Evolutionary conservation across 2,797 vertebrate genomes (phyloP).

Genomic region (Odontamblyopus lacepedii): DNA sequence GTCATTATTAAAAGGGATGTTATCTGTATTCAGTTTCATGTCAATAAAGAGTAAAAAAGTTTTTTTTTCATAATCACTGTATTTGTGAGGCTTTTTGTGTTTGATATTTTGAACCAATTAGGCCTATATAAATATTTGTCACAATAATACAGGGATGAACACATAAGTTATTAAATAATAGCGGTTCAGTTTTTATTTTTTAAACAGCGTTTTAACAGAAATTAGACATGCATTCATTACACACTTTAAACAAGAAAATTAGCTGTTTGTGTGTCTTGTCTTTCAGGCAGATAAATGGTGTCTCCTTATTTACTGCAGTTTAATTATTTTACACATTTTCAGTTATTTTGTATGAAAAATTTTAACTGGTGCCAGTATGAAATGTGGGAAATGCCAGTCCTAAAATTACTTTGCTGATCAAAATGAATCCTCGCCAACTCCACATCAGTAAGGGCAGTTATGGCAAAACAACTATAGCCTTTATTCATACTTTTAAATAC

Average conservation of each 20-base stretch:
- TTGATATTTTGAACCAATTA: neutral
- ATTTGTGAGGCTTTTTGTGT: neutral
- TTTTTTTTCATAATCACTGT: neutral
- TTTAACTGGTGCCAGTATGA: neutral
- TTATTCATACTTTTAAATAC: neutral
- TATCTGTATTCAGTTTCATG: neutral
- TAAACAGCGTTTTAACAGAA: conserved; percentile 85
- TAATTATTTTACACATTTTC: neutral
- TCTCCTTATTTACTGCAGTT: neutral
- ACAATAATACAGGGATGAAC: neutral
- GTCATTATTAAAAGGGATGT: neutral
- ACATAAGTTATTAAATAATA: conserved; percentile 88
- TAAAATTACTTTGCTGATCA: neutral
- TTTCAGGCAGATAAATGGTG: neutral
- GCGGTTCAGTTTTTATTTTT: conserved; percentile 76
- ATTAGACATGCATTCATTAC: conserved; percentile 88
- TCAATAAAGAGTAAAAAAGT: neutral
- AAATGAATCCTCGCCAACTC: neutral
- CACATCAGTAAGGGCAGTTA: neutral
- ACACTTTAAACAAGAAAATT: conserved; percentile 61
- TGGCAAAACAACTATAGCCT: neutral
- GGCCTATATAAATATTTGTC: neutral
- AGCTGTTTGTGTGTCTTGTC: conserved; percentile 2
- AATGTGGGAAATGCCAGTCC: neutral
- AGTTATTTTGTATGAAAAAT: neutral